Evolutionary conservation across 2,888 invertebrate species (phyloP), one percentile per base, ranked within the genome.

Genomic region (Cryptocephalus moraei): DNA sequence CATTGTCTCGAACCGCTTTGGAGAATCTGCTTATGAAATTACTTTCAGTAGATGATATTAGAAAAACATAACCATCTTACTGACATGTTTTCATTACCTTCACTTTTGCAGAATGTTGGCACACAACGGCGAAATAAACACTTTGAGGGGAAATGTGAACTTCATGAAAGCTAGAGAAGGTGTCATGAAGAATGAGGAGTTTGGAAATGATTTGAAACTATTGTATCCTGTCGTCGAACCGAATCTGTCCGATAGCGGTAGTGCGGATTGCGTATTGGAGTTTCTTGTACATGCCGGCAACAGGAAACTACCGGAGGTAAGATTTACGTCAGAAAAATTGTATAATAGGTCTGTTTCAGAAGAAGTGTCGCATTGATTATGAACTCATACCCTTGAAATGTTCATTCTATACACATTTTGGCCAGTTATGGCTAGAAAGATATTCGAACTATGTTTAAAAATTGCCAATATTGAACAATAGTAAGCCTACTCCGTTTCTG

Each of bases 101-200:
- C 2, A 22, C 22, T 22, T 42, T 54, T 57, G 44, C 54, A 68
- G 92, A 67, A 81, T 89, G 64, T 75, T 99, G 59, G 97, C 97
- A 52, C 99, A 99, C 76, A 99, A 99, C 74, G 99, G 99, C 54
- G 99, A 99, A 77, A 99, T 99, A 71, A 99, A 99, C 75, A 99
- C 99, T 10, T 79, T 99, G 58, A 84, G 96, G 53, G 99, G 99
- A 59, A 99, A 99, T 71, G 91, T 96, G 8, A 99, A 99, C 73
- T 80, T 91, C 57, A 99, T 99, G 97, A 91, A 92, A 69, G 97
- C 97, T 46, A 84, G 99, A 47, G 97, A 97, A 71, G 97, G 97
- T 48, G 91, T 96, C 33, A 96, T 97, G 96, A 81, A 86, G 66
- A 93, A 89, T 66, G 76, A 82, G 9, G 67, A 82, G 38, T 94